phyloP scores from a whole-genome alignment of 1,140 invertebrate species.

The Phocides pigmalion region DNA sequence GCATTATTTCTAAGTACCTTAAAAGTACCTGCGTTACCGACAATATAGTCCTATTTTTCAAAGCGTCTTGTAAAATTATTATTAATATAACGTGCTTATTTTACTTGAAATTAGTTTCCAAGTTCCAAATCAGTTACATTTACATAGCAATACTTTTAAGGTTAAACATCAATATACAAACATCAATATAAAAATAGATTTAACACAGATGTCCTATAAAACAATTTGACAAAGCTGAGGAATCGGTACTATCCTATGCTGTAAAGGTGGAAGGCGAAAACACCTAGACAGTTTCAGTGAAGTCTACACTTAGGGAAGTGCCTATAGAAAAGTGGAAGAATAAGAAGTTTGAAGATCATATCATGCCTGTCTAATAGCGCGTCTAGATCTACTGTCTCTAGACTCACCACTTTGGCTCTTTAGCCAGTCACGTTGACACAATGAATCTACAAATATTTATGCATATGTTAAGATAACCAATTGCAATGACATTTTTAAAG shows the following conservation, averaged over 20 bases:
- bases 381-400: conserved; percentile 78
- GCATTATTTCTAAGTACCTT: conserved; percentile 30
- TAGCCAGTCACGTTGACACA: conserved; percentile 81
- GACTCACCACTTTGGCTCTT: conserved; percentile 82
- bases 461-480: conserved; percentile 43
- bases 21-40: conserved; percentile 31
- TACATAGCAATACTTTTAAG: conserved; percentile 33
- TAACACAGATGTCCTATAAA: conserved; percentile 11
- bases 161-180: conserved; percentile 15
- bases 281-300: conserved; percentile 19
- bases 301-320: conserved; percentile 27
- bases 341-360: conserved; percentile 45
- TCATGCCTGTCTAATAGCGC: conserved; percentile 76
- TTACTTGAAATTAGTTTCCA: too few species aligned
- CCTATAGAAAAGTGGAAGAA: conserved; percentile 27
- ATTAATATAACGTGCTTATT: too few species aligned
- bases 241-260: conserved; percentile 22
- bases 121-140: too few species aligned
- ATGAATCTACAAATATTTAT: conserved; percentile 81
- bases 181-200: neutral
- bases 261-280: conserved; percentile 23
- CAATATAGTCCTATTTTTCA: too few species aligned
- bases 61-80: too few species aligned
- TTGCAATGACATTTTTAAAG: conserved; percentile 16
- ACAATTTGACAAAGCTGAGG: conserved; percentile 26